A percentile compares a stretch with the other conserved stretches of the same genome.
phyloP scores from a whole-genome alignment of 2,113 vertebrate species.

The Excalfactoria chinensis region DNA sequence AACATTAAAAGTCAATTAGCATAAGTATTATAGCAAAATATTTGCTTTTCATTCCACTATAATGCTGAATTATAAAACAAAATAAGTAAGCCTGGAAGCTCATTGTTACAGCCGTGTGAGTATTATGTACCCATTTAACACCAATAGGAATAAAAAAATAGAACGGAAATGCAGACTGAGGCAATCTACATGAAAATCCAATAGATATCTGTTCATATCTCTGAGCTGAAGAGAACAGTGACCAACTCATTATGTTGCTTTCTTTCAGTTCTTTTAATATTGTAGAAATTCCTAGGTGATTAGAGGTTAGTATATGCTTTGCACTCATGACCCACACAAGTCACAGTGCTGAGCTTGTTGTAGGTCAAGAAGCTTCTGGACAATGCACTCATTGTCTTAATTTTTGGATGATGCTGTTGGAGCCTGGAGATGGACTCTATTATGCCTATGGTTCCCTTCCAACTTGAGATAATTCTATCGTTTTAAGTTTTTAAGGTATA shows the following conservation, averaged over 20 bases:
- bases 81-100: slow-evolving; percentile 19
- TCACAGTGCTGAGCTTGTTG: background rate
- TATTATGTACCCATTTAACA: slow-evolving; percentile 45
- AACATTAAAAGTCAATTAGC: slow-evolving; percentile 76
- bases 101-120: slow-evolving; percentile 29
- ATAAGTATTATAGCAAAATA: slow-evolving; percentile 65
- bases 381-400: background rate
- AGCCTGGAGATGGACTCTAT: background rate
- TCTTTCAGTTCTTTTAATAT: background rate
- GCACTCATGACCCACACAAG: background rate
- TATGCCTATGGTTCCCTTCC: background rate
- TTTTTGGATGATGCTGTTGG: background rate
- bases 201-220: background rate
- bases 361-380: background rate
- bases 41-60: slow-evolving; percentile 26
- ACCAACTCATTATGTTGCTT: background rate
- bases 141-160: slow-evolving; percentile 25
- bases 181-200: slow-evolving; percentile 30
- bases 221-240: background rate
- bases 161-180: slow-evolving; percentile 21
- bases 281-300: background rate
- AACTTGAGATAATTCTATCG: background rate
- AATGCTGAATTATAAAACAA: slow-evolving; percentile 40
- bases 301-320: background rate
- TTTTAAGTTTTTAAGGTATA: background rate